Evolutionary conservation across 2,888 invertebrate genomes (phyloP).

Genomic region (Plebejus argus): DNA sequence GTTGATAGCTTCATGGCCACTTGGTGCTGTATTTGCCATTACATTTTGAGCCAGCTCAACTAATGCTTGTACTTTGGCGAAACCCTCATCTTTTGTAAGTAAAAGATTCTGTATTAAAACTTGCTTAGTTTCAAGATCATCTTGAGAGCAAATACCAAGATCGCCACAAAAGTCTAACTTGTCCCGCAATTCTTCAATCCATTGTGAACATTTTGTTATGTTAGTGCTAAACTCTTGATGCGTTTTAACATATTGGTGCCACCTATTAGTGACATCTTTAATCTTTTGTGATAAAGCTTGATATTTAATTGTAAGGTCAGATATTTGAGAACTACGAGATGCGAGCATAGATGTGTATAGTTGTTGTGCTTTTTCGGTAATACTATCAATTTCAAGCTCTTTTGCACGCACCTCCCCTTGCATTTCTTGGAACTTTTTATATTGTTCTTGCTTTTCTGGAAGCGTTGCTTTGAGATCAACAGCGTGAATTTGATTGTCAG

Average conservation of each 20-base stretch:
- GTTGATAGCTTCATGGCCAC: conserved; percentile 93
- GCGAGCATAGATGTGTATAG: conserved; percentile 87
- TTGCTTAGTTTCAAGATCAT: conserved; percentile 92
- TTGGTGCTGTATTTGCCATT: conserved; percentile 93
- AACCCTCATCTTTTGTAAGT: conserved; percentile 96
- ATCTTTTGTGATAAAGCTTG: conserved; percentile 94
- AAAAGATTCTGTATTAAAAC: conserved; percentile 92
- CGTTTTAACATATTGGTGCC: conserved; percentile 94
- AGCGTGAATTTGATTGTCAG: conserved; percentile 92
- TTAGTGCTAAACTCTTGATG: conserved; percentile 94
- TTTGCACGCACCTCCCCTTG: conserved; percentile 95
- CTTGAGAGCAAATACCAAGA: conserved; percentile 89
- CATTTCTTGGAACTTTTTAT: conserved; percentile 88
- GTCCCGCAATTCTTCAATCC: conserved; percentile 91
- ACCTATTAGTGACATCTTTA: conserved; percentile 93
- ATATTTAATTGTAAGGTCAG: conserved; percentile 95
- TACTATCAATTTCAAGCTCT: conserved; percentile 94
- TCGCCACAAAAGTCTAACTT: conserved; percentile 94
- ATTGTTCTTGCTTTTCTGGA: conserved; percentile 90
- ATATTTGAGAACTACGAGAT: conserved; percentile 90
- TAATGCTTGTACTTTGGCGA: conserved; percentile 91
- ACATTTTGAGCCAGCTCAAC: conserved; percentile 96
- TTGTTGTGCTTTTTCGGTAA: conserved; percentile 94
- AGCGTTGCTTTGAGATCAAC: conserved; percentile 92
- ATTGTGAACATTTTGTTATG: conserved; percentile 88